A percentile compares a stretch with the other conserved stretches of the same genome.
These are phyloP conservation scores for Chrysomela aeneicollis DNA, from an alignment of 2,888 invertebrate genomes.

Conservation along the genomic window DNA sequence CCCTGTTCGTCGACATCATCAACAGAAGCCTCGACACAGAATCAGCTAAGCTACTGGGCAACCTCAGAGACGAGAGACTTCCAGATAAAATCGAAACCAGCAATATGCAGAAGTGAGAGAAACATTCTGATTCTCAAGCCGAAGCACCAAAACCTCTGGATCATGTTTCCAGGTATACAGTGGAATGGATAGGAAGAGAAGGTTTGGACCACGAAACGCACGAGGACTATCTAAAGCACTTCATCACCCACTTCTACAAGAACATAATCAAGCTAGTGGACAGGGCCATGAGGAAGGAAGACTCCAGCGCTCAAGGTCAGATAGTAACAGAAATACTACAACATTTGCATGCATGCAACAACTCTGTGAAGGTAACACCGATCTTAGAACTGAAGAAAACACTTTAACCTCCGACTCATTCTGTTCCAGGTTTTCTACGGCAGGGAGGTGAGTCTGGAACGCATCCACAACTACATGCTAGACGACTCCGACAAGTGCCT, in stretches of 20 bases:
- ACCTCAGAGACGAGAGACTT: constrained; percentile 88
- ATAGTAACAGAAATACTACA: constrained; percentile 94
- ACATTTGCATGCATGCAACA: constrained; percentile 94
- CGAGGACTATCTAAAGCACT: constrained; percentile 91
- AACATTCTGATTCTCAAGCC: constrained; percentile 6
- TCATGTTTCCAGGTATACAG: constrained; percentile 93
- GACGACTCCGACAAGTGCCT: constrained; percentile 87
- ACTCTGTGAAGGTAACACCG: constrained; percentile 85
- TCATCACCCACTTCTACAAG: constrained; percentile 93
- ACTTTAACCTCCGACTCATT: not conserved
- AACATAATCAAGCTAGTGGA: constrained; percentile 92
- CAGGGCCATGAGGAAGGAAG: constrained; percentile 94
- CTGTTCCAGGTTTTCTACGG: constrained; percentile 83
- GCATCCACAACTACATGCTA: constrained; percentile 82
- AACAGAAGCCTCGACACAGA: constrained; percentile 93
- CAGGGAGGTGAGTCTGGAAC: constrained; percentile 83
- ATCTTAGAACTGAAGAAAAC: no score
- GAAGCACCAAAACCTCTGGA: no score
- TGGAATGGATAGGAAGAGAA: constrained; percentile 97
- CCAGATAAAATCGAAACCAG: constrained; percentile 88
- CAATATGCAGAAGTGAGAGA: constrained; percentile 84
- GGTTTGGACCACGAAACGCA: constrained; percentile 93
- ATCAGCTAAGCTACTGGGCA: constrained; percentile 86
- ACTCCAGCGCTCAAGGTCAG: constrained; percentile 91
- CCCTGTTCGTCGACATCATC: constrained; percentile 93